Conservation (phyloP, 2,888 invertebrate genomes). For the Tipula lateralis region DNA sequence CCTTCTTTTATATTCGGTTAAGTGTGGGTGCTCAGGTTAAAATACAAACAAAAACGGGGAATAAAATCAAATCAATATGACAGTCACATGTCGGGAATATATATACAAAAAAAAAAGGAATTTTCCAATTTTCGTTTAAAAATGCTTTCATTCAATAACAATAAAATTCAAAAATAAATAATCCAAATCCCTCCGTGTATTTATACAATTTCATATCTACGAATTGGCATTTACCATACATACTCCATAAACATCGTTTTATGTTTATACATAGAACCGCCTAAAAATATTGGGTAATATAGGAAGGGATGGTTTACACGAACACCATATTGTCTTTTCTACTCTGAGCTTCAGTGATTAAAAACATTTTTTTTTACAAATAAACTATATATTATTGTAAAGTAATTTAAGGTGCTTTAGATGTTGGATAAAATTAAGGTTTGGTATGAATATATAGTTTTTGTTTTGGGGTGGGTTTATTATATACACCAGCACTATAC, state of each 20-base stretch:
- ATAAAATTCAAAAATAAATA: background rate
- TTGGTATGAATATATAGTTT: background rate
- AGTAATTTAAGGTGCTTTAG: slow-evolving; percentile 11
- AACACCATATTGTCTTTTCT: background rate
- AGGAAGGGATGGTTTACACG: background rate
- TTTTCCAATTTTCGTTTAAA: background rate
- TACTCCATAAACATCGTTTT: background rate
- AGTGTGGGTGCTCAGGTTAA: background rate
- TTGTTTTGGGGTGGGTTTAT: background rate
- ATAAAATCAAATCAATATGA: background rate
- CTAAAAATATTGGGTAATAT: background rate
- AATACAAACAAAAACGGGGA: background rate
- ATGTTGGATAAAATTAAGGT: background rate
- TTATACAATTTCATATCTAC: background rate
- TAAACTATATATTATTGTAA: background rate
- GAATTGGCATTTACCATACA: too few species aligned
- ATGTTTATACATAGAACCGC: background rate
- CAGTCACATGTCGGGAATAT: background rate
- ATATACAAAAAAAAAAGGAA: background rate
- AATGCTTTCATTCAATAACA: background rate
- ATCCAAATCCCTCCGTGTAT: background rate
- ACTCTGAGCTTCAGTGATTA: background rate
- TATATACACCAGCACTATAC: too few species aligned
- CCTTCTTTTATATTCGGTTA: background rate
- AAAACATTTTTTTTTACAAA: background rate